Base-by-base conservation (phyloP, 2,797 vertebrate species). In the Cyclopterus lumpus region DNA sequence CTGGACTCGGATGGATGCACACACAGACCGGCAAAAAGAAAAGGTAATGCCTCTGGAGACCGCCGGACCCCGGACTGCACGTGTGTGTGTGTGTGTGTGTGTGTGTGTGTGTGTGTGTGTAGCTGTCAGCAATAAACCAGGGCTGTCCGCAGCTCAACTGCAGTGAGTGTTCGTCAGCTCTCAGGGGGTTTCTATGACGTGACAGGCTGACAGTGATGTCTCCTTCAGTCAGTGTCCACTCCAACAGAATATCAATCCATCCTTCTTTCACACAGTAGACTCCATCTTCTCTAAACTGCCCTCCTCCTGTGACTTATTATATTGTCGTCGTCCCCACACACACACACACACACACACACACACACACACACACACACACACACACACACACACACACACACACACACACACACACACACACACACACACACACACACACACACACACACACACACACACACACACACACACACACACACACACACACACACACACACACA, bases 121-220 rank as follows among this genome's bases (percentile, higher is more conserved):
- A 28, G 46, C 28, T 74, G 75, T 78, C 48, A 54, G 65, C 80
- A 67, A 68, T 57, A 65, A 71, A 60, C 36, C 10, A 6, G 28
- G 26, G 40, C 22, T 24, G 70, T 70, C 53, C 14, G 0, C 66
- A n/a, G 3, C 57, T n/a, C 36, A 36, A 24, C 54, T 67, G 81
- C 75, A 54, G 68, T 0, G 10, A 53, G 34, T 14, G 60, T 82
- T 70, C 2, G 38, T 75, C 81, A 77, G 60, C 11, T 62, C 79
- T 76, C 73, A 0, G 67, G 71, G 63, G 70, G 36, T 3, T 62
- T 76, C 75, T 36, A 55, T 44, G 67, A 69, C 40, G 84, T 38
- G 86, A 82, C 57, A 64, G 74, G 48, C 62, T 67, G 80, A 80
- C 80, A 84, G 84, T 61, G 62, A 80, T 3, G 74, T 84, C 77